Evolutionary conservation across 2,797 vertebrate species (phyloP), one percentile per base, ranked within the genome.

Genomic region (Lacerta agilis): DNA sequence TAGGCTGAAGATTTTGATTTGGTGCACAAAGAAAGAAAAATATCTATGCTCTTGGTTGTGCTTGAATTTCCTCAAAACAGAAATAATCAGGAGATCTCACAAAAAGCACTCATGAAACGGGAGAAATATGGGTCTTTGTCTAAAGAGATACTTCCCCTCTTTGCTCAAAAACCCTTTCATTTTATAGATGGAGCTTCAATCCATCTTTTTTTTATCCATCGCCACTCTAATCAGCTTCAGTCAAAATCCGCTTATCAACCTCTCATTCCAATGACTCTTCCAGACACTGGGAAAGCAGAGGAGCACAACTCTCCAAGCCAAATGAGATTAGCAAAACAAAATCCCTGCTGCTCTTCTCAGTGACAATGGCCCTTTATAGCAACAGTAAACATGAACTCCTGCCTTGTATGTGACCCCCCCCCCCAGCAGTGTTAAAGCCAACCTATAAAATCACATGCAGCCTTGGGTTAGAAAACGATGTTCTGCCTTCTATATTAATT

Each of bases 321-420:
- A 87, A 82, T 82, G 80, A 69, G 86, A 87, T 83, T 87, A 83
- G 72, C 61, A 77, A 67, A 87, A 29, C 58, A 82, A 83, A 87
- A 87, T 75, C 80, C 61, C 41, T 76, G 15, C 61, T 82, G 80
- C 86, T 83, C 41, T 82, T 83, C 86, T 67, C 71, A 87, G 79
- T 67, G 80, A 87, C 58, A 87, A 83, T 77, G 61, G 80, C 9
- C 61, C 72, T 81, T 66, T 15, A 58, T 58, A 69, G 71, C 78
- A 17, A 76, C 17, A 49, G 73, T 45, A 77, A 78, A 85, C 69
- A 49, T 38, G 49, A 73, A 73, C 78, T 75, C n/a, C 5, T 80
- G 29, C 77, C 36, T 84, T 11, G 4, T 64, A 8, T 75, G n/a
- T 75, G 29, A 73, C 5, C 18, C 25, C 61, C 27, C 33, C 41